Evolutionary conservation across 2,797 vertebrate species (phyloP), one percentile per base, ranked within the genome.

Genomic region (Betta splendens): DNA sequence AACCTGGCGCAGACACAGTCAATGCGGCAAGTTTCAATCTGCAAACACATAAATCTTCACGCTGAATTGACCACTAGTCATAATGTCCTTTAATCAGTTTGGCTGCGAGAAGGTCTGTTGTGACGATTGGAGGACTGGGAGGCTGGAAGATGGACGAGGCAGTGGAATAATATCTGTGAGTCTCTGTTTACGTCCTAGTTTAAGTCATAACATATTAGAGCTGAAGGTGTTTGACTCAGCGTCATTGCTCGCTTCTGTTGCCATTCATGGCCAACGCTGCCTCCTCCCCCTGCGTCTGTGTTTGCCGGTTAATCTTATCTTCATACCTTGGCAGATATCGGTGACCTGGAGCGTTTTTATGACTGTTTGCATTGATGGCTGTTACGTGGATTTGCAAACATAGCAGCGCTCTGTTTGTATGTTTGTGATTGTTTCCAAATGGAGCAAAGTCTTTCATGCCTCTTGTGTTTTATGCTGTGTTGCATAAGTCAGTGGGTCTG

Each of bases 121-220:
- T 64, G 75, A 54, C 69, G 70, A 55, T 61, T 72, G 75, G 63
- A 68, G 50, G 62, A 77, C 29, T 28, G 36, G 38, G n/a, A 70
- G 64, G 47, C 58, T 40, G 62, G 47, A 66, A 40, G 58, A 60
- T 62, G 53, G 69, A 72, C 43, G 18, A 57, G 21, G 13, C 31
- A 37, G 26, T 60, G 77, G 66, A 76, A 80, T 45, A 18, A 71
- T 48, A 13, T 31, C 25, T 29, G 25, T 26, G 45, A 3, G n/a
- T 67, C 40, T 75, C 45, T 50, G 38, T 76, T 67, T 72, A 53
- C 69, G 43, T 74, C 45, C 64, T 57, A 13, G 55, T 56, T 50
- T 67, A 16, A 45, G 7, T 17, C 22, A 58, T 64, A 35, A 45
- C n/a, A 36, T 62, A 31, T 68, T 39, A 45, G 42, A 45, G n/a